phyloP scores from a whole-genome alignment of 2,113 vertebrate genomes.

The Callocephalon fimbriatum region DNA sequence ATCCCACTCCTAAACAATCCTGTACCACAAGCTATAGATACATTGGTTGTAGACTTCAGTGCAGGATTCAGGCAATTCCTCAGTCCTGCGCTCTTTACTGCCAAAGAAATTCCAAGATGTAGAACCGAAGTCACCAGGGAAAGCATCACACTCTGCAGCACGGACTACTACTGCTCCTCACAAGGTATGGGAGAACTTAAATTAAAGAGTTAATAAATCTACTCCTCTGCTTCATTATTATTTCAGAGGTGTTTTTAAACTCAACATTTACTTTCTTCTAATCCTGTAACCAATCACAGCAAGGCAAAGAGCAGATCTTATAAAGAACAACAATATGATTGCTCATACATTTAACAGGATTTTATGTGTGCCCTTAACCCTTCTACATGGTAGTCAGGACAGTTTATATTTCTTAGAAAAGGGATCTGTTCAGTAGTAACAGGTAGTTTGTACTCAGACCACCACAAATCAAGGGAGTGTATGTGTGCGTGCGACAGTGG shows the following conservation, averaged over 20 bases:
- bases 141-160: neutral
- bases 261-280: neutral
- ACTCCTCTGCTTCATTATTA: neutral
- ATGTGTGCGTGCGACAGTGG: fast-evolving
- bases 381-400: neutral
- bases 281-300: neutral
- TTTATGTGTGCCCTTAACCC: neutral
- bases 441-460: neutral
- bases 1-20: neutral
- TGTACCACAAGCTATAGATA: neutral
- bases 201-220: neutral
- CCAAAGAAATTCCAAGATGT: neutral
- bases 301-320: neutral
- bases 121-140: neutral
- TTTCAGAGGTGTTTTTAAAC: neutral
- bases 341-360: neutral
- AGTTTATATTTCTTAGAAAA: neutral
- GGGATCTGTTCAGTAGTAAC: neutral
- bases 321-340: neutral
- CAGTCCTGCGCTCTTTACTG: neutral
- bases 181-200: neutral
- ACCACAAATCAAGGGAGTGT: neutral
- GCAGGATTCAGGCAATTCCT: neutral
- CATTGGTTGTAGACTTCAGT: fast-evolving
- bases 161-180: neutral